Conservation (phyloP, 2,888 invertebrate genomes). For the Drosophila ustulata region DNA sequence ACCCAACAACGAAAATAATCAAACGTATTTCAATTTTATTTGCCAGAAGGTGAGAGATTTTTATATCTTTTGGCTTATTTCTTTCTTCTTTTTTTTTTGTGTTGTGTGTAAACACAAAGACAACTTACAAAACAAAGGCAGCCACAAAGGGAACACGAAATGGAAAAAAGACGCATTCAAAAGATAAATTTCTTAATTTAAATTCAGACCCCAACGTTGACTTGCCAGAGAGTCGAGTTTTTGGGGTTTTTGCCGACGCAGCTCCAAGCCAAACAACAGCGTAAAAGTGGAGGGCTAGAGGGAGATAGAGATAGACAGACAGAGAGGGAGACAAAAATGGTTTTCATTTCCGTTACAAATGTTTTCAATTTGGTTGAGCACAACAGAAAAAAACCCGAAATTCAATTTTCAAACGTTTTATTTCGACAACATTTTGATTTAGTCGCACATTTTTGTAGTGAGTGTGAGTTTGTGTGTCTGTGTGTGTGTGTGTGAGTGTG, state of each 20-base stretch:
- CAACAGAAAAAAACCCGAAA: conserved; percentile 45
- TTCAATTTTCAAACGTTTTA: conserved; percentile 81
- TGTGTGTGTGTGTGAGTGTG: conserved; percentile 7
- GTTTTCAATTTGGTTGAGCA: conserved; percentile 72
- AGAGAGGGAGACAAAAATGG: conserved; percentile 42
- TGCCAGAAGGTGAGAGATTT: conserved; percentile 67
- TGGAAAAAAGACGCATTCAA: conserved; percentile 60
- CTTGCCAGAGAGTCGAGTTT: conserved; percentile 61
- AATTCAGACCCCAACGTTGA: conserved; percentile 73
- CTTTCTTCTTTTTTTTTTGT: conserved; percentile 6
- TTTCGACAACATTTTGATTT: conserved; percentile 81
- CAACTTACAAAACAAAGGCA: conserved; percentile 59
- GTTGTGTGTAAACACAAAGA: conserved; percentile 49
- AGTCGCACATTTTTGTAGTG: conserved; percentile 58
- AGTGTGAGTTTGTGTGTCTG: background rate
- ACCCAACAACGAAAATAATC: conserved; percentile 24
- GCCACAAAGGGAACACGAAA: conserved; percentile 49
- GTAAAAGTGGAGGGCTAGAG: background rate
- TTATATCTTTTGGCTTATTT: conserved; percentile 18
- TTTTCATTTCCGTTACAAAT: conserved; percentile 80
- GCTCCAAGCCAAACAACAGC: conserved; percentile 20
- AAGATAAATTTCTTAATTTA: conserved; percentile 82
- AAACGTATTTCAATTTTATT: conserved; percentile 65
- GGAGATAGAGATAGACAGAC: background rate
- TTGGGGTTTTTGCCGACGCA: conserved; percentile 37